Conservation (phyloP, 2,797 vertebrate species). For the Peromyscus nudipes region DNA sequence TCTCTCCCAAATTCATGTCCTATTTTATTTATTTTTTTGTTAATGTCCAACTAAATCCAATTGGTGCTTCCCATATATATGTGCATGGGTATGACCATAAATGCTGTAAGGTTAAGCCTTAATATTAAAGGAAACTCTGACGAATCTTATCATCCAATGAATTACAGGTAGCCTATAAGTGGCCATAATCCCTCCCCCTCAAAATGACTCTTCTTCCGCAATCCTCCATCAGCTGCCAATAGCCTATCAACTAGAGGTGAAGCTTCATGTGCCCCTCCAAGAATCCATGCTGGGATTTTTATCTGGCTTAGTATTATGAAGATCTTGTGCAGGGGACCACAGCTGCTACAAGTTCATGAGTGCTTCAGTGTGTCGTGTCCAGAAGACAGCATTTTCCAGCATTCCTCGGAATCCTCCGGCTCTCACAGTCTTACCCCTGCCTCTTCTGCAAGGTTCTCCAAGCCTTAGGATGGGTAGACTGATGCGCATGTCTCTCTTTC, state of each 20-base stretch:
- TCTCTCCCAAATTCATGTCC: not conserved
- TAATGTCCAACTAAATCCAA: not conserved
- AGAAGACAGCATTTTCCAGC: not conserved
- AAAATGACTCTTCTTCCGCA: not conserved
- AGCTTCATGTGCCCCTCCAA: too few species aligned
- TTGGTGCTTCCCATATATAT: not conserved
- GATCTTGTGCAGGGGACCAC: not conserved
- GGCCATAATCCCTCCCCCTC: not conserved
- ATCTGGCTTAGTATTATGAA: not conserved
- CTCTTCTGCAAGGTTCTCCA: not conserved
- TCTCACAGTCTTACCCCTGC: too few species aligned
- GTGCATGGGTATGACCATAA: not conserved
- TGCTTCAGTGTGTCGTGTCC: not conserved
- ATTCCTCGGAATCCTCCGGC: not conserved
- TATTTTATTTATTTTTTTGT: not conserved
- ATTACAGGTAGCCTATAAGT: not conserved
- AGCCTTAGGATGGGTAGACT: not conserved
- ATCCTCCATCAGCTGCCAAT: not conserved
- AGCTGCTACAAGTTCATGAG: too few species aligned
- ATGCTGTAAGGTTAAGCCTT: not conserved
- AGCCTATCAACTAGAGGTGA: not conserved
- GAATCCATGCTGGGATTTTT: not conserved
- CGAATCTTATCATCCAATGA: not conserved
- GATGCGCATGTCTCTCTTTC: not conserved
- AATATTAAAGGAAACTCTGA: slow-evolving; percentile 64